A percentile compares a stretch with the other conserved stretches of the same genome.
These are phyloP conservation scores for Eupithecia pulchellata DNA, from an alignment of 2,888 invertebrate species.

Conservation along the genomic window DNA sequence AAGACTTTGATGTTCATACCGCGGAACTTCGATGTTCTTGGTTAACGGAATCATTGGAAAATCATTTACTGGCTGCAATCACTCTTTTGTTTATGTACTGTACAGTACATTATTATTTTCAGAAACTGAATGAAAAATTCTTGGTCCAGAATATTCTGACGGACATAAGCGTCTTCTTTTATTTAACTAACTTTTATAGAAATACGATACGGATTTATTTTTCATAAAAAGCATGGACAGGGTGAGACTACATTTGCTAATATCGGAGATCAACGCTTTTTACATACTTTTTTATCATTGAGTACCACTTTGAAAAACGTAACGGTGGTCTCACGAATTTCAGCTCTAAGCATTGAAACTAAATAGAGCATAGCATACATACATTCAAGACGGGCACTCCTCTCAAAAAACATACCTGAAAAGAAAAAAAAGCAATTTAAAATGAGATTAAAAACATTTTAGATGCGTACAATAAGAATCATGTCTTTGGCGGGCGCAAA, in stretches of 20 bases:
- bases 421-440: slow-evolving; percentile 29
- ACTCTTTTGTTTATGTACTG: background rate
- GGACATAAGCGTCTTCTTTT: background rate
- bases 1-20: background rate
- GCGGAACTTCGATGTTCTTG: background rate
- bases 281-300: background rate
- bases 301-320: background rate
- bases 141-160: background rate
- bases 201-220: background rate
- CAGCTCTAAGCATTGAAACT: background rate
- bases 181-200: background rate
- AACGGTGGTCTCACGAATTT: slow-evolving; percentile 10
- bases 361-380: slow-evolving; percentile 21
- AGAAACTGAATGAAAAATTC: too few species aligned
- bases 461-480: slow-evolving; percentile 37
- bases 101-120: too few species aligned
- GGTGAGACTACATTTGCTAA: background rate
- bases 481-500: slow-evolving; percentile 37
- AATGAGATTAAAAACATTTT: slow-evolving; percentile 11
- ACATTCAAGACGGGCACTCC: slow-evolving; percentile 12
- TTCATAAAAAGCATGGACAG: background rate
- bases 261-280: background rate
- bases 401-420: slow-evolving; percentile 37
- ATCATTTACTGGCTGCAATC: background rate
- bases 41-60: background rate